Evolutionary conservation across 2,888 invertebrate genomes (phyloP).

Genomic region (Zele albiditarsus): DNA sequence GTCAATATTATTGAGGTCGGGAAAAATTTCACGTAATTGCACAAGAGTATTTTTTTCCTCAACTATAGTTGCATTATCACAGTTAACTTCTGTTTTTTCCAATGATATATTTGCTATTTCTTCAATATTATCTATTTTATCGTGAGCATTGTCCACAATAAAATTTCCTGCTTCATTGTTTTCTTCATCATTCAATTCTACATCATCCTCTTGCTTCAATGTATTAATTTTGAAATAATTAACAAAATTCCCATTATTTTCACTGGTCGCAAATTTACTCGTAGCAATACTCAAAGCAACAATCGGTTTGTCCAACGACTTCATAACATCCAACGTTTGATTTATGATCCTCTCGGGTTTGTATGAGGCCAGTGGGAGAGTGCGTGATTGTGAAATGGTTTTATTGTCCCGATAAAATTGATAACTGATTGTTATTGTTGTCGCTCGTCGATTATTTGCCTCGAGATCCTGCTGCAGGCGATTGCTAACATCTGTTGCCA

Average conservation of each 20-base stretch:
- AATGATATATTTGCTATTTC: slow-evolving; percentile 60
- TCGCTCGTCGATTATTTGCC: slow-evolving; percentile 88
- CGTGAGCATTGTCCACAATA: background rate
- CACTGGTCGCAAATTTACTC: slow-evolving; percentile 70
- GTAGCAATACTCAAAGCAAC: slow-evolving; percentile 74
- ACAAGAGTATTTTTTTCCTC: slow-evolving; percentile 37
- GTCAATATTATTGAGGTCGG: slow-evolving; percentile 71
- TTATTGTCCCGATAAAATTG: slow-evolving; percentile 57
- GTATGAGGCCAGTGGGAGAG: slow-evolving; percentile 76
- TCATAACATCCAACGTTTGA: slow-evolving; percentile 78
- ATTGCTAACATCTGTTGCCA: slow-evolving; percentile 88
- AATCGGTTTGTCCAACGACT: slow-evolving; percentile 74
- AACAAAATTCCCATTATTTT: slow-evolving; percentile 61
- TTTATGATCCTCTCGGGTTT: slow-evolving; percentile 80
- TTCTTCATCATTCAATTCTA: background rate
- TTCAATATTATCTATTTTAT: slow-evolving; percentile 21
- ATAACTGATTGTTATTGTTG: slow-evolving; percentile 85
- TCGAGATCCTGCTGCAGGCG: slow-evolving; percentile 85
- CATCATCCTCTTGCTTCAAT: slow-evolving; percentile 11
- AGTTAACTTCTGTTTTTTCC: background rate
- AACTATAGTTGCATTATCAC: slow-evolving; percentile 14
- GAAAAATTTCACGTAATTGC: slow-evolving; percentile 71
- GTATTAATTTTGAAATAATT: slow-evolving; percentile 66
- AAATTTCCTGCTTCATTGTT: background rate
- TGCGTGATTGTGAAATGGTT: slow-evolving; percentile 76